Percentiles rank a stretch among this genome's conserved stretches.
phyloP scores from a whole-genome alignment of 2,113 vertebrate species.

The Dinomys branickii region DNA sequence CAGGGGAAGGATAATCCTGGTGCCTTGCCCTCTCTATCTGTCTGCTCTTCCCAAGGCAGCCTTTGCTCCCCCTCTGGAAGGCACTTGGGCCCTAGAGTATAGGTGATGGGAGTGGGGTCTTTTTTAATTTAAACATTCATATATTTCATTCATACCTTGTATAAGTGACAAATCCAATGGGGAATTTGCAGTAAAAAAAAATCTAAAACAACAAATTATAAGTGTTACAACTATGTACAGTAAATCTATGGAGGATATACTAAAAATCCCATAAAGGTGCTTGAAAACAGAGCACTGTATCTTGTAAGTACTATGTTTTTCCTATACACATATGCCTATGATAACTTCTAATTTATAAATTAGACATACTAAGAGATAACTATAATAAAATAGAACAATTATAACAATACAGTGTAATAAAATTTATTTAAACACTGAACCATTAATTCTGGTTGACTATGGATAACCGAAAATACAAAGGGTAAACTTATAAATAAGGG shows the following conservation, averaged over 20 bases:
- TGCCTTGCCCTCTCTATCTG: neutral
- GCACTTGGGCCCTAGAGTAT: neutral
- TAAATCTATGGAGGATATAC: neutral
- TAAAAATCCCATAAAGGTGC: neutral
- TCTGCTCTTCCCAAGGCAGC: neutral
- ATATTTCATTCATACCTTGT: neutral
- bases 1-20: neutral
- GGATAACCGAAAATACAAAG: neutral
- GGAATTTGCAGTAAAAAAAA: neutral
- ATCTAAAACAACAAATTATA: conserved; percentile 10
- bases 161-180: neutral
- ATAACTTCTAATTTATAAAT: neutral
- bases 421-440: neutral
- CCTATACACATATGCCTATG: neutral
- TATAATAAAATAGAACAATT: neutral
- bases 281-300: neutral
- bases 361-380: neutral
- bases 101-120: neutral
- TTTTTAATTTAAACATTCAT: neutral
- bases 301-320: neutral
- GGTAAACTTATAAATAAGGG: neutral
- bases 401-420: neutral
- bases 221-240: neutral
- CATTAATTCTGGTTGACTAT: neutral
- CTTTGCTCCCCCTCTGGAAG: neutral